phyloP scores from a whole-genome alignment of 2,797 vertebrate genomes.

The Ctenosaura bakeri region DNA sequence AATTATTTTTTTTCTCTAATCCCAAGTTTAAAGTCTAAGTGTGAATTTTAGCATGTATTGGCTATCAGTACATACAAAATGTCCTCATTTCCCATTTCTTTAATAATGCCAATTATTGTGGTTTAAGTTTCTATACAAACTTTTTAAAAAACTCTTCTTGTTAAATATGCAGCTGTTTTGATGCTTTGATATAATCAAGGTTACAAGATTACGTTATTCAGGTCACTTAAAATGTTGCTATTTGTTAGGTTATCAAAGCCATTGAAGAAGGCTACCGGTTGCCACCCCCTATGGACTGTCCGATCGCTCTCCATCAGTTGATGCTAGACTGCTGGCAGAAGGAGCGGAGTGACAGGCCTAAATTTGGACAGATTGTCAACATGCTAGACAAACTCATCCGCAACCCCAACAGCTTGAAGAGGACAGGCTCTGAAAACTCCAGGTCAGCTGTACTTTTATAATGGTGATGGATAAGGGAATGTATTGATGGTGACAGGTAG shows the following conservation, averaged over 20 bases:
- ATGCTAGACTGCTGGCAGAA: constrained; percentile 99
- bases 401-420: constrained; percentile 96
- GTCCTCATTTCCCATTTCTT: neutral
- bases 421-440: constrained; percentile 89
- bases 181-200: constrained; percentile 9
- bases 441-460: constrained; percentile 82
- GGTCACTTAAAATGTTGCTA: constrained; percentile 31
- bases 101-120: constrained; percentile 10
- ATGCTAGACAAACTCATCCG: constrained; percentile 99
- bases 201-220: constrained; percentile 35
- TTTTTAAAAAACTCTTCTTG: constrained; percentile 31
- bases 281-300: constrained; percentile 98
- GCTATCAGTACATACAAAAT: neutral
- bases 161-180: constrained; percentile 50
- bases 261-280: constrained; percentile 97
- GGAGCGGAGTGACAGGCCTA: constrained; percentile 94
- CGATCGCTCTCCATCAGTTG: constrained; percentile 95
- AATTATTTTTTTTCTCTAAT: neutral
- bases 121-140: neutral
- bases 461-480: constrained; percentile 42
- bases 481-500: constrained; percentile 35
- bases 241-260: constrained; percentile 94
- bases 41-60: neutral
- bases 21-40: neutral
- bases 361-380: constrained; percentile 98